A percentile compares a stretch with the other conserved stretches of the same genome.
Conservation (phyloP, 2,888 invertebrate genomes). For the Xestoiulus laeticollis region DNA sequence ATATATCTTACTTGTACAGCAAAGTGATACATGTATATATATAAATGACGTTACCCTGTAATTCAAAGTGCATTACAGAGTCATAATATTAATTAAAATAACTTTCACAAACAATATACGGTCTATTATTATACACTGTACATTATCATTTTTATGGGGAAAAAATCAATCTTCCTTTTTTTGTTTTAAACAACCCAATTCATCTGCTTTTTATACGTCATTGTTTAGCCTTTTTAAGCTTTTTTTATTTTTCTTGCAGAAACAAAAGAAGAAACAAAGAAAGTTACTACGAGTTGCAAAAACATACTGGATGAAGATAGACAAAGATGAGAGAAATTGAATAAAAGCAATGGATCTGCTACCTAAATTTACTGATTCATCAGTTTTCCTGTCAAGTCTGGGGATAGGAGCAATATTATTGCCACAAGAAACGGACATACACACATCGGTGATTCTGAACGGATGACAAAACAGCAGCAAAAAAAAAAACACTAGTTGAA, state of each 20-base stretch:
- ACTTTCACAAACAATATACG: no score
- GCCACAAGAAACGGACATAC: not conserved
- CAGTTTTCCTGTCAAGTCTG: not conserved
- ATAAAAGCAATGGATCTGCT: not conserved
- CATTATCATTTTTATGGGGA: no score
- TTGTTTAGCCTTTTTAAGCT: not conserved
- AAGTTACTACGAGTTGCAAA: not conserved
- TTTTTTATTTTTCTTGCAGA: not conserved
- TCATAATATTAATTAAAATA: no score
- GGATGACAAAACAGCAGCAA: not conserved
- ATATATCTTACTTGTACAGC: no score
- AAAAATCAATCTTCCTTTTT: no score
- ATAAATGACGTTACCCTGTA: no score
- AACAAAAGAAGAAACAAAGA: not conserved
- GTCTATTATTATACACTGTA: no score
- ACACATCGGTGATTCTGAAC: not conserved
- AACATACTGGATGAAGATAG: not conserved
- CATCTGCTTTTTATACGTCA: not conserved
- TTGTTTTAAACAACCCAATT: not conserved
- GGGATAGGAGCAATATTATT: slow-evolving; percentile 9
- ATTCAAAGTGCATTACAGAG: no score
- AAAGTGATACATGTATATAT: no score
- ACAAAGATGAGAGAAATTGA: not conserved
- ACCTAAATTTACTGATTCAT: not conserved
- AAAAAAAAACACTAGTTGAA: not conserved